A percentile compares a stretch with the other conserved stretches of the same genome.
Evolutionary conservation across 2,797 vertebrate genomes (phyloP).

Genomic region (Hozukius guyotensis): DNA sequence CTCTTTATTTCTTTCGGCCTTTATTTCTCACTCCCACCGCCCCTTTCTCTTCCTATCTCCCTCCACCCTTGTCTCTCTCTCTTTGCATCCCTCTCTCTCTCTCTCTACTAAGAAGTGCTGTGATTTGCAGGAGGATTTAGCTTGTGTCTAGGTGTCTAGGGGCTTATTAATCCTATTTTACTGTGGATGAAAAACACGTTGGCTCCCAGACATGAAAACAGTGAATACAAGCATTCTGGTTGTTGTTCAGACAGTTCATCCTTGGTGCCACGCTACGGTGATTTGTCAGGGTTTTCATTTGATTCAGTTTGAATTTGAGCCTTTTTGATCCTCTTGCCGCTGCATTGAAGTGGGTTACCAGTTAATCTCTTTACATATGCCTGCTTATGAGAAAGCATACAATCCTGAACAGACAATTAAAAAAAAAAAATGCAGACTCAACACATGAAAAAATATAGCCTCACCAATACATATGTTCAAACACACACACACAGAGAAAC

Average conservation of each 20-base stretch:
- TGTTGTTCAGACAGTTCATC: constrained; percentile 78
- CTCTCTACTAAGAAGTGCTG: constrained; percentile 85
- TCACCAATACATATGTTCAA: constrained; percentile 22
- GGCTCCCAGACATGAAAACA: constrained; percentile 79
- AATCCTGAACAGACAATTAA: constrained; percentile 44
- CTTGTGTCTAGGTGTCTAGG: constrained; percentile 84
- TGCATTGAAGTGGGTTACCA: constrained; percentile 70
- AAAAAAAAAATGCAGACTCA: constrained; percentile 61
- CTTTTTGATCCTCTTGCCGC: constrained; percentile 73
- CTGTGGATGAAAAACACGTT: constrained; percentile 85
- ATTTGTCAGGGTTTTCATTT: constrained; percentile 79
- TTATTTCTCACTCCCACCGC: constrained; percentile 38
- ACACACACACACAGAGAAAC: constrained; percentile 6
- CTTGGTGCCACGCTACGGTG: constrained; percentile 73
- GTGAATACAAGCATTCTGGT: constrained; percentile 73
- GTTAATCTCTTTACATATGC: constrained; percentile 81
- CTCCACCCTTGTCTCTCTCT: constrained; percentile 25
- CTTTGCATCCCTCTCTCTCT: constrained; percentile 45
- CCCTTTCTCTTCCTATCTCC: constrained; percentile 32
- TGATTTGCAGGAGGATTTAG: constrained; percentile 88
- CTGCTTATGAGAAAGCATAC: constrained; percentile 60
- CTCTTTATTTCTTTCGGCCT: constrained; percentile 16
- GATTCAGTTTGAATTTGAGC: constrained; percentile 72
- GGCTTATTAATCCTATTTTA: constrained; percentile 93
- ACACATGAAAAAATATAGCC: constrained; percentile 40